Evolutionary conservation across 2,113 vertebrate species (phyloP).

Genomic region (Nothocercus nigrocapillus): DNA sequence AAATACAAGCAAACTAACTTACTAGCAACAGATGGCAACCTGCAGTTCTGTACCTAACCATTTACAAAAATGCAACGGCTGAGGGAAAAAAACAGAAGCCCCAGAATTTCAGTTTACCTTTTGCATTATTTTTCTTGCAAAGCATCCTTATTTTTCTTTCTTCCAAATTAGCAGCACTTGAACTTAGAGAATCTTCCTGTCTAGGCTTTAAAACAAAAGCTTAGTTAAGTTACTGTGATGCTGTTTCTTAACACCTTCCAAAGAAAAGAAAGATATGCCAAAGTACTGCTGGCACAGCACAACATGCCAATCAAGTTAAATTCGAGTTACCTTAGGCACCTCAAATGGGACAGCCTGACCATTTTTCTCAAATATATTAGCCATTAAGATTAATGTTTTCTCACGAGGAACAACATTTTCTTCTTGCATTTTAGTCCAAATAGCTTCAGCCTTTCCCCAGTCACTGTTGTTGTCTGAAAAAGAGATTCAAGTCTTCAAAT

Average conservation of each 20-base stretch:
- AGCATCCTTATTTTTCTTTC: constrained; percentile 62
- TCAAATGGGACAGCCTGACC: constrained; percentile 90
- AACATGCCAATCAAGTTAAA: background rate
- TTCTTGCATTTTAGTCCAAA: constrained; percentile 96
- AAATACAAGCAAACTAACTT: background rate
- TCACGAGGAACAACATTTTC: constrained; percentile 91
- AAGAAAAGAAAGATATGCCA: background rate
- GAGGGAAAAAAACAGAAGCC: rapidly evolving
- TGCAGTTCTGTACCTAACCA: background rate
- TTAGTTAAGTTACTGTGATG: background rate
- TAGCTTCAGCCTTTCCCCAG: constrained; percentile 85
- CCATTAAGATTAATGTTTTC: constrained; percentile 85
- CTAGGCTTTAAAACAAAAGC: constrained; percentile 77
- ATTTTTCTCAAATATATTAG: constrained; percentile 82
- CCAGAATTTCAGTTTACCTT: constrained; percentile 76
- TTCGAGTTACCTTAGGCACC: constrained; percentile 85
- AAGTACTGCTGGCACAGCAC: background rate
- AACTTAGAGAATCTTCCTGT: constrained; percentile 49
- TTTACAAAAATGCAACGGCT: background rate
- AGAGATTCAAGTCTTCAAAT: background rate
- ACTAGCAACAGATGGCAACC: background rate
- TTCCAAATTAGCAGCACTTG: background rate
- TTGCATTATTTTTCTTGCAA: constrained; percentile 71
- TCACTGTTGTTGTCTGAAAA: constrained; percentile 82
- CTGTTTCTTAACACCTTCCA: background rate